These are phyloP conservation scores for Orycteropus afer DNA, from an alignment of 2,113 vertebrate species.

Conservation along the genomic window DNA sequence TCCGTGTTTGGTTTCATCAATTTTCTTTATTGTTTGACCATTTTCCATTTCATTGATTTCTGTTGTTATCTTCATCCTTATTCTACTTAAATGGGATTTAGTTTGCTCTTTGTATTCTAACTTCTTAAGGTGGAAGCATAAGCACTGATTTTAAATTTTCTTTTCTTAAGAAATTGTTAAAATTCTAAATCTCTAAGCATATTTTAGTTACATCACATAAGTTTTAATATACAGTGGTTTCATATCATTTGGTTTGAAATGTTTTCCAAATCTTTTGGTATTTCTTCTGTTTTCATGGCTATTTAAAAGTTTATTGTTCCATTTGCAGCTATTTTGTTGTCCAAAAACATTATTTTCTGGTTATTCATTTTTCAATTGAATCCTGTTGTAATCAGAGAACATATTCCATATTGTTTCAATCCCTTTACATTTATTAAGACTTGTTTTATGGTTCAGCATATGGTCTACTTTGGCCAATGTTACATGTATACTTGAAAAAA, in stretches of 20 bases:
- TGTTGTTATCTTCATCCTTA: not conserved
- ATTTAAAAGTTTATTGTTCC: not conserved
- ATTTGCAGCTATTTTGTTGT: slow-evolving; percentile 15
- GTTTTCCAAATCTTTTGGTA: not conserved
- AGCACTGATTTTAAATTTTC: not conserved
- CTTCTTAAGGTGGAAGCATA: not conserved
- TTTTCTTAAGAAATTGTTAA: not conserved
- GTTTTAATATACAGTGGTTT: not conserved
- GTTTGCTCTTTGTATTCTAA: not conserved
- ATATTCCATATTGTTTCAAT: not conserved
- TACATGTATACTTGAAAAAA: not conserved
- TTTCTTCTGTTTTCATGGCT: not conserved
- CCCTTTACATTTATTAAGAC: no score
- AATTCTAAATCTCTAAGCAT: not conserved
- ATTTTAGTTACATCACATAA: not conserved
- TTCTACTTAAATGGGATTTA: not conserved
- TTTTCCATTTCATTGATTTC: no score
- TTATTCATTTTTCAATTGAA: not conserved
- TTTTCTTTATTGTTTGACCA: no score
- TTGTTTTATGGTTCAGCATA: no score
- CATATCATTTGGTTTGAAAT: not conserved
- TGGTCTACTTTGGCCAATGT: no score
- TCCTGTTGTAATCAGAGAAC: not conserved
- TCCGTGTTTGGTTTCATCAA: not conserved
- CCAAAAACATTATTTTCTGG: not conserved